These are phyloP conservation scores for Carapus acus DNA, from an alignment of 2,797 vertebrate genomes.

Conservation along the genomic window DNA sequence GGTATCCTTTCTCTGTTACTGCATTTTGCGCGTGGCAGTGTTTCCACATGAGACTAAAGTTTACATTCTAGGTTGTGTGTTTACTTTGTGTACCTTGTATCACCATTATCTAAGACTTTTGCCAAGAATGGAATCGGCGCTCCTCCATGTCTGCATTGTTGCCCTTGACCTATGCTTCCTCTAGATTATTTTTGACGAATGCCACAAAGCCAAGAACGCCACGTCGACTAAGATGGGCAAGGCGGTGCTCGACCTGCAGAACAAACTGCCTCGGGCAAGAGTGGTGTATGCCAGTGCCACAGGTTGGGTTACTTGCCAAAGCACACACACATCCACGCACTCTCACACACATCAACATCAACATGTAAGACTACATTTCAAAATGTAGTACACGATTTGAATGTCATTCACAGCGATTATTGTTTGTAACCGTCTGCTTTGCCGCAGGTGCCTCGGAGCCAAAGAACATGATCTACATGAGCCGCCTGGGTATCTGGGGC, in stretches of 20 bases:
- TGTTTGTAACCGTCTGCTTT: constrained; percentile 1
- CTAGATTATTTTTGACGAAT: constrained; percentile 98
- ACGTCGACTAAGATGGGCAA: constrained; percentile 98
- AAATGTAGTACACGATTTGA: background rate
- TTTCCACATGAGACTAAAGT: too few relatives aligned
- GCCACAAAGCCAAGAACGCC: constrained; percentile 99
- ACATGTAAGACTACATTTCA: background rate
- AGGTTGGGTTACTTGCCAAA: constrained; percentile 65
- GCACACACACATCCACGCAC: background rate
- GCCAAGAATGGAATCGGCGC: background rate
- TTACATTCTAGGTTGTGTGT: too few relatives aligned
- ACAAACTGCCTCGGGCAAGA: constrained; percentile 88
- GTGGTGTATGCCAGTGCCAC: constrained; percentile 99
- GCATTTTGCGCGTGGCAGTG: too few relatives aligned
- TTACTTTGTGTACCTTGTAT: too few relatives aligned
- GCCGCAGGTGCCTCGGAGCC: constrained; percentile 93
- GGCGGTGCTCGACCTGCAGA: constrained; percentile 95
- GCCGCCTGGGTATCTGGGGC: constrained; percentile 98
- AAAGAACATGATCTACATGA: constrained; percentile 99
- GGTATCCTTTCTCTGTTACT: constrained; percentile 79
- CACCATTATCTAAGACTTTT: background rate
- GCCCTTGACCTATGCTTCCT: constrained; percentile 60
- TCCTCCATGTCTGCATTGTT: too few relatives aligned
- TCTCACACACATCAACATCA: background rate
- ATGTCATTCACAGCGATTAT: background rate